Conservation (phyloP, 2,113 vertebrate species). For the Xenopus laevis region DNA sequence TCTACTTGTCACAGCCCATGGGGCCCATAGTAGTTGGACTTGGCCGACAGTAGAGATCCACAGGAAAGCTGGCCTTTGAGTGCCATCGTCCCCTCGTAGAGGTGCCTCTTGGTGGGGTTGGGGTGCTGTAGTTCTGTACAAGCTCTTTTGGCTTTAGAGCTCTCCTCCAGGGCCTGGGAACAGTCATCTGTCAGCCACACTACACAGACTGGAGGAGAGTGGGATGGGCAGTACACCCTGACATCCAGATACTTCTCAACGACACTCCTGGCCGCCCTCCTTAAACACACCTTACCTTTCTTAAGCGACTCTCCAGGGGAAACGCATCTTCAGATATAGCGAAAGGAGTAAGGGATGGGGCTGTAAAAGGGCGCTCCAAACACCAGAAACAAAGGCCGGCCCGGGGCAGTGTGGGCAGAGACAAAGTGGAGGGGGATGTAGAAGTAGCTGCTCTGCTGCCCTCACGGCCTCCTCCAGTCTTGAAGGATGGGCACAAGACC, state of each 20-base stretch:
- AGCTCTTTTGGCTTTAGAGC: too few species aligned
- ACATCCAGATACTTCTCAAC: too few species aligned
- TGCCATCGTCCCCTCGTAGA: too few species aligned
- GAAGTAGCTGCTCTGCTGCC: not conserved
- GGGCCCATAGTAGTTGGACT: too few species aligned
- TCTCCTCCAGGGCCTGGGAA: constrained; percentile 1
- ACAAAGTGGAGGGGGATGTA: not conserved
- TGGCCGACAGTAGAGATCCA: too few species aligned
- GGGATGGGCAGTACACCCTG: not conserved
- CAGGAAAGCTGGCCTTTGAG: too few species aligned
- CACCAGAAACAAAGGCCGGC: constrained; percentile 45
- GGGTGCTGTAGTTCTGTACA: too few species aligned
- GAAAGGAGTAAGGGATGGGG: constrained; percentile 13
- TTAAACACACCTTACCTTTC: constrained; percentile 7
- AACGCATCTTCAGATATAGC: constrained; percentile 14
- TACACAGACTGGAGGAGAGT: not conserved
- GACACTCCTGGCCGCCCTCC: not conserved
- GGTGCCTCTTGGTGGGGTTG: too few species aligned
- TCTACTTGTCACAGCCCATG: too few species aligned
- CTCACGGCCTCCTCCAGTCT: not conserved
- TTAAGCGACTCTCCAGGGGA: constrained; percentile 6
- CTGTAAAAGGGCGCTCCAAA: constrained; percentile 28
- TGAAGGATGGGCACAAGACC: not conserved
- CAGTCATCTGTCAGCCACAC: constrained; percentile 9
- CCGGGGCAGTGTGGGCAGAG: constrained; percentile 16